Evolutionary conservation across 2,113 vertebrate species (phyloP).

Genomic region (Nymphicus hollandicus): DNA sequence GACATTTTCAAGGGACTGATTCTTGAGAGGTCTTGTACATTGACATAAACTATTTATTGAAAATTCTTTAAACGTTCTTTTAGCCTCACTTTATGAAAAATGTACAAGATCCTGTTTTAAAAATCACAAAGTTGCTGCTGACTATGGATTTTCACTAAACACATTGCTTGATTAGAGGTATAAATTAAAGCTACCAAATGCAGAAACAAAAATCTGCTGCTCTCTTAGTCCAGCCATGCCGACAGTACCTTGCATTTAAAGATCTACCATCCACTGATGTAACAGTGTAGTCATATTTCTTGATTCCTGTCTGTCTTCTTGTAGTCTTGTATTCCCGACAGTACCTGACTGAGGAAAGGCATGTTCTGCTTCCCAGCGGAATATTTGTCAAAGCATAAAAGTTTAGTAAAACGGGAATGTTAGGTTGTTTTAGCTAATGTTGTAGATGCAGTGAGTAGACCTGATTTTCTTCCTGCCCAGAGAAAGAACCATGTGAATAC

Average conservation of each 20-base stretch:
- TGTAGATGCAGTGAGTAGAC: background rate
- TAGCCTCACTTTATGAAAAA: background rate
- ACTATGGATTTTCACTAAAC: background rate
- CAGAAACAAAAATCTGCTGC: background rate
- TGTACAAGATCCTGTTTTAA: background rate
- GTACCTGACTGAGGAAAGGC: background rate
- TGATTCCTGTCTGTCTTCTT: background rate
- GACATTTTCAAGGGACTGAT: background rate
- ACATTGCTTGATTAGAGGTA: background rate
- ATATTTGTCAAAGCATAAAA: background rate
- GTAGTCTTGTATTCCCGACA: background rate
- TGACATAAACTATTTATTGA: background rate
- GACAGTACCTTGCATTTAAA: background rate
- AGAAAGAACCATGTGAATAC: background rate
- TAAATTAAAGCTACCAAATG: background rate
- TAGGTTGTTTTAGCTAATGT: background rate
- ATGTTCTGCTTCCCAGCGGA: background rate
- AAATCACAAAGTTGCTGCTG: background rate
- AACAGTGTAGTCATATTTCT: background rate
- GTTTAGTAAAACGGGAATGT: background rate
- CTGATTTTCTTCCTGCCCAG: background rate
- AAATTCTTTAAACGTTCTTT: background rate
- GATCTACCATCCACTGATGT: background rate
- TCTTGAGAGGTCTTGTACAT: rapidly evolving
- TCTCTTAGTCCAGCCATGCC: background rate